phyloP scores from a whole-genome alignment of 2,797 vertebrate genomes.

The Craterocephalus amniculus region DNA sequence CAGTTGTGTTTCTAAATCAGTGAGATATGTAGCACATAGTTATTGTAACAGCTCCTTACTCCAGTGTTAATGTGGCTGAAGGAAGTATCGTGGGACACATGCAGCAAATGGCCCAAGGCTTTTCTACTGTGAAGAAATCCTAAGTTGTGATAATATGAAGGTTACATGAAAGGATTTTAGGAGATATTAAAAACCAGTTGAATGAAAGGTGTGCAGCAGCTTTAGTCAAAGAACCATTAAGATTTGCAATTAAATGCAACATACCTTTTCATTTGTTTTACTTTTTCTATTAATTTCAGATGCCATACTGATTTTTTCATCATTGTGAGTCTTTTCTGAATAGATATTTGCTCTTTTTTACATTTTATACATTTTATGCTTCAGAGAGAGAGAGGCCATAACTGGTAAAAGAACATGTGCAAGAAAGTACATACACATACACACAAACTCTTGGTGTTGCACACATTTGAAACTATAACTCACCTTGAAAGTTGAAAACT shows the following conservation, averaged over 20 bases:
- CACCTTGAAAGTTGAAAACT: constrained; percentile 43
- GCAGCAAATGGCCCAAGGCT: constrained; percentile 26
- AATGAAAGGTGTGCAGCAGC: constrained; percentile 11
- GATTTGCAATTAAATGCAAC: constrained; percentile 21
- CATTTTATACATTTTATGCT: too few species aligned
- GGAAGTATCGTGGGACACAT: constrained; percentile 30
- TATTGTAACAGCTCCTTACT: constrained; percentile 25
- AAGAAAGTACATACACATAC: not conserved
- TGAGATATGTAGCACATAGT: constrained; percentile 29
- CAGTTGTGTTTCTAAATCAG: constrained; percentile 28
- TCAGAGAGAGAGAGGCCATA: not conserved
- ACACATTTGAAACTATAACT: constrained; percentile 27
- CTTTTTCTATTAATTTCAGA: not conserved
- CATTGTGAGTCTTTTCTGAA: not conserved
- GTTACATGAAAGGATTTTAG: not conserved
- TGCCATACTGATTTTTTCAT: not conserved
- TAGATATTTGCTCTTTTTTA: not conserved
- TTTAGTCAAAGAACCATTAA: not conserved
- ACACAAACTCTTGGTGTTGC: not conserved
- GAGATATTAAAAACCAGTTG: not conserved
- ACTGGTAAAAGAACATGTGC: not conserved
- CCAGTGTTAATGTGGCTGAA: constrained; percentile 36
- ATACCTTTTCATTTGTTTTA: not conserved
- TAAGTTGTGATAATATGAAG: not conserved
- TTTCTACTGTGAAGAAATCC: constrained; percentile 19